Evolutionary conservation across 2,888 invertebrate genomes (phyloP).

Genomic region (Chrysomela aeneicollis): DNA sequence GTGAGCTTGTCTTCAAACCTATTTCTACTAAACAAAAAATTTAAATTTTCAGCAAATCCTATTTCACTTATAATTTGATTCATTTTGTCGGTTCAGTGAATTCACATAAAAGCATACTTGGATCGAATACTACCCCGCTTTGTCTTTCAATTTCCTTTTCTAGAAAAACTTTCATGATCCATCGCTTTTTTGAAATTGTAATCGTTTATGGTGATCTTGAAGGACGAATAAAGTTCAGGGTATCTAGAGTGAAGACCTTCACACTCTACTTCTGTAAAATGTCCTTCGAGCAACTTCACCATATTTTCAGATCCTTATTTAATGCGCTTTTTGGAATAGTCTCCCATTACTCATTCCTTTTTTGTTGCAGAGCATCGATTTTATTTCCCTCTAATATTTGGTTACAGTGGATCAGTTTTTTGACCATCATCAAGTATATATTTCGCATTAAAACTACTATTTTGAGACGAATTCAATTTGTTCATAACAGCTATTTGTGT

Average conservation of each 20-base stretch:
- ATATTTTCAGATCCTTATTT: no score
- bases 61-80: neutral
- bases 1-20: no score
- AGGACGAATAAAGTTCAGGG: conserved; percentile 1
- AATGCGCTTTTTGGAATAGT: no score
- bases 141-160: no score
- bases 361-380: no score
- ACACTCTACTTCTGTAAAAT: neutral
- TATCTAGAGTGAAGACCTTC: conserved; percentile 8
- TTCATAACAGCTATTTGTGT: no score
- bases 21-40: neutral
- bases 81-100: no score
- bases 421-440: no score
- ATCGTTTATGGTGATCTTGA: conserved; percentile 1
- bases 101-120: neutral
- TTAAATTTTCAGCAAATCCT: neutral
- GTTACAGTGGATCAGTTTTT: no score
- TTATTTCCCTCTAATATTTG: no score
- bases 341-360: no score
- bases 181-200: neutral
- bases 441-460: no score
- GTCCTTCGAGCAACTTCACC: neutral
- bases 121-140: neutral
- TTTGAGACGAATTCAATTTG: neutral
- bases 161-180: neutral